Evolutionary conservation across 2,113 vertebrate genomes (phyloP), one percentile per base, ranked within the genome.

Genomic region (Mystacornis crossleyi): DNA sequence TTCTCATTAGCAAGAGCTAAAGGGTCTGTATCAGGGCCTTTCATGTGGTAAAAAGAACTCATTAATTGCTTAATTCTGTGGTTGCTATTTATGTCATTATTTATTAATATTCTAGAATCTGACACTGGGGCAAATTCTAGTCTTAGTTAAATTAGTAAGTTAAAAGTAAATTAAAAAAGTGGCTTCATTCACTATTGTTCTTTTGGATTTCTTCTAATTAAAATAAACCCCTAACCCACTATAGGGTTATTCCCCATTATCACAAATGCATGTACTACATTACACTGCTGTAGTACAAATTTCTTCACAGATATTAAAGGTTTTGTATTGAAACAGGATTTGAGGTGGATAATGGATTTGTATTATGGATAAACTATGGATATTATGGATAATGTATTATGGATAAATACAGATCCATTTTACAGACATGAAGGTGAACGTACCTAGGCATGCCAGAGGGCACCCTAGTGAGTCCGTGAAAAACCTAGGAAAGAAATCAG

Each of bases 1-100:
- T 93, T 94, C 95, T 96, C 92, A 94, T 97, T 95, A 97, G 86
- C 93, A 96, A 67, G 90, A 97, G 96, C 95, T 93, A 84, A 93
- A 86, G 96, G 92, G 94, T 81, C 88, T 95, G 14, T 62, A 96
- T 86, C 75, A 75, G 80, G 95, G 83, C 86, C 88, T 94, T 94
- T 93, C 86, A 96, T 78, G 81, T 96, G 90, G 88, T 96, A 96
- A 92, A 95, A 88, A 96, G 87, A 93, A 48, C 92, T 95, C 93
- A 90, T 94, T 97, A 96, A 96, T 94, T 90, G 80, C 96, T 89
- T 95, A 90, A 94, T 96, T 92, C 90, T 71, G 93, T 66, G 62
- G 81, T 90, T 92, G 75, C 96, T 96, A 96, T 93, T 95, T 96
- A 78, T 93, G 86, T 93, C 79, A 82, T 94, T 96, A 95, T 94